Percentiles rank a stretch among this genome's conserved stretches.
Conservation (phyloP, 2,888 invertebrate species). For the Parthenolecanium corni region DNA sequence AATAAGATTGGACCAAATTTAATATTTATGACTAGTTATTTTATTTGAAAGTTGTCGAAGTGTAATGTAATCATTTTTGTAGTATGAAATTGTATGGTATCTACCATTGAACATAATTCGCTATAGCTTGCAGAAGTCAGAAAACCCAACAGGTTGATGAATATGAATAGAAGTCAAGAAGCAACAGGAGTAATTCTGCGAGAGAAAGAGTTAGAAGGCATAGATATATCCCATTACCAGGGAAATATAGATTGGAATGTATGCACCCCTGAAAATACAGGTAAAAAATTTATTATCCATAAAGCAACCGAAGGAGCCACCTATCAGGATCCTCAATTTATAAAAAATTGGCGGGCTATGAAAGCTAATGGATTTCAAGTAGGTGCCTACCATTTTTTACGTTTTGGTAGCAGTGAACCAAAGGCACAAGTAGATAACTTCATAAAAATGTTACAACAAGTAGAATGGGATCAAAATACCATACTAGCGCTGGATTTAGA, state of each 20-base stretch:
- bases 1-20: no score
- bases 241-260: neutral
- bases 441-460: neutral
- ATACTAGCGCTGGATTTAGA: neutral
- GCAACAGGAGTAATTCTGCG: no score
- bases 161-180: no score
- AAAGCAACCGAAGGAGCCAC: neutral
- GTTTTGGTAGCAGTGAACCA: neutral
- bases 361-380: neutral
- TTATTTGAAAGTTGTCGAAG: no score
- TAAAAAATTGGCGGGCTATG: neutral
- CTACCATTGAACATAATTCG: no score
- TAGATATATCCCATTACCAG: neutral
- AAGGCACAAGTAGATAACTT: neutral
- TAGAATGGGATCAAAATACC: neutral
- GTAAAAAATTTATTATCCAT: neutral
- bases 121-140: no score
- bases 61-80: no score
- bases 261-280: neutral
- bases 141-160: no score
- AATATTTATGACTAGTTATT: no score
- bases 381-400: neutral
- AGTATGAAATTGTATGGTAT: no score
- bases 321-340: neutral
- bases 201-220: no score